These are phyloP conservation scores for Acanthopagrus latus DNA, from an alignment of 2,797 vertebrate genomes.

Conservation along the genomic window DNA sequence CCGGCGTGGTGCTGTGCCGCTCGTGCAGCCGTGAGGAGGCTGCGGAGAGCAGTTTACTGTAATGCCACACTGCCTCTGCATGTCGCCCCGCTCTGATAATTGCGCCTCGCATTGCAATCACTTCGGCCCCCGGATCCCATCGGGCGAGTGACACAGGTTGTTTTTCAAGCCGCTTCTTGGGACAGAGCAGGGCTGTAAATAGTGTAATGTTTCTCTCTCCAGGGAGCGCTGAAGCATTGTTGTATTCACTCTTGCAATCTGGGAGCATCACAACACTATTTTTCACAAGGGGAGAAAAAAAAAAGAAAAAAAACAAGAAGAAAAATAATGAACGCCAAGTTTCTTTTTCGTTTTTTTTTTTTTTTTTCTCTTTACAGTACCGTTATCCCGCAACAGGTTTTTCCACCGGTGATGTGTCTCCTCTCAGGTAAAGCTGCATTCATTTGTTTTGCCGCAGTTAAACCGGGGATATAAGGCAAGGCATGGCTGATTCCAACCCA, in stretches of 20 bases:
- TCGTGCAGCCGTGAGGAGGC: constrained; percentile 19
- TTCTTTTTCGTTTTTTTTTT: constrained; percentile 35
- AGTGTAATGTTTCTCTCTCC: constrained; percentile 76
- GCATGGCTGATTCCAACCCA: constrained; percentile 44
- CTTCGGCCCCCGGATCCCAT: constrained; percentile 69
- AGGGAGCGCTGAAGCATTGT: constrained; percentile 69
- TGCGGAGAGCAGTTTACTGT: constrained; percentile 42
- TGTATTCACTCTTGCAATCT: constrained; percentile 70
- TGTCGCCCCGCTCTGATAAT: constrained; percentile 75
- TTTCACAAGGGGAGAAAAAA: constrained; percentile 51
- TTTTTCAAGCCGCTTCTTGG: constrained; percentile 74
- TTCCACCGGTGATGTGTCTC: constrained; percentile 43
- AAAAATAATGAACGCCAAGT: constrained; percentile 18
- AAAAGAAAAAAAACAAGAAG: constrained; percentile 2
- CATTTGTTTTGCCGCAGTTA: constrained; percentile 62
- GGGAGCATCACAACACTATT: constrained; percentile 73
- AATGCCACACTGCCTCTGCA: constrained; percentile 46
- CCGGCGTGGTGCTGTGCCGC: background rate
- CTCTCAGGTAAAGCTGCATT: constrained; percentile 56
- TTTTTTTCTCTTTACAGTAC: constrained; percentile 34
- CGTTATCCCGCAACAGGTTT: constrained; percentile 70
- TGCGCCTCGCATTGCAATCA: constrained; percentile 73
- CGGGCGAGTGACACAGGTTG: constrained; percentile 68
- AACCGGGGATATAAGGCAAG: constrained; percentile 48
- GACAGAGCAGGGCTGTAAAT: constrained; percentile 73